These are phyloP conservation scores for Diogma glabrata DNA, from an alignment of 2,888 invertebrate species.

Conservation along the genomic window DNA sequence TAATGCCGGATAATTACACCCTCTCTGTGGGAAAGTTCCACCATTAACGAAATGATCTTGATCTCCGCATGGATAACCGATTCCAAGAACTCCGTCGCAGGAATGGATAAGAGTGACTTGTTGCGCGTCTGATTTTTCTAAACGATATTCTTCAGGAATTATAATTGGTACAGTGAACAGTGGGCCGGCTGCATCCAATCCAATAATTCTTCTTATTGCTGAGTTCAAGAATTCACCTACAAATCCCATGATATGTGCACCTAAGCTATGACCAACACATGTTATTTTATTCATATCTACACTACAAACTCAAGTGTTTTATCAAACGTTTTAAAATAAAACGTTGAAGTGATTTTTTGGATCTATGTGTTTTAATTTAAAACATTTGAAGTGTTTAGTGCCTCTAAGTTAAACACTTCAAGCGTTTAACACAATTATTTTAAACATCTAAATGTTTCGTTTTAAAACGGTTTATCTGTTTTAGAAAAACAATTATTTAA, in stretches of 20 bases:
- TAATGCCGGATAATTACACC: neutral
- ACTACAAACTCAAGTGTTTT: no score
- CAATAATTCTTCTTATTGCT: constrained; percentile 33
- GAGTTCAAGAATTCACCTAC: constrained; percentile 29
- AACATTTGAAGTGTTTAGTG: no score
- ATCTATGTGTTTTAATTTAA: no score
- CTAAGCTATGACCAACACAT: constrained; percentile 28
- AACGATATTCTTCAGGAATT: constrained; percentile 27
- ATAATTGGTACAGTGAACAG: constrained; percentile 31
- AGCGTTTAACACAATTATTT: no score
- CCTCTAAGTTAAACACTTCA: no score
- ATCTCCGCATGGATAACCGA: constrained; percentile 30
- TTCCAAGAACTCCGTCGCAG: constrained; percentile 31
- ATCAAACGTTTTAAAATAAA: no score
- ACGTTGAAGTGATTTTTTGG: no score
- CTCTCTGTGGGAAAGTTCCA: constrained; percentile 29
- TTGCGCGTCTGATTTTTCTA: constrained; percentile 30
- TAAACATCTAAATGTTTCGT: no score
- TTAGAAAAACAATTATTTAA: no score
- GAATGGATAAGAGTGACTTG: constrained; percentile 35
- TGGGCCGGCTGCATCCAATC: constrained; percentile 35
- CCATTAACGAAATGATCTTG: constrained; percentile 36
- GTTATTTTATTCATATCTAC: no score
- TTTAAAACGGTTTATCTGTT: no score
- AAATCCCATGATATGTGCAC: constrained; percentile 33